These are phyloP conservation scores for Anadara kagoshimensis DNA, from an alignment of 1,140 invertebrate genomes.

Conservation along the genomic window DNA sequence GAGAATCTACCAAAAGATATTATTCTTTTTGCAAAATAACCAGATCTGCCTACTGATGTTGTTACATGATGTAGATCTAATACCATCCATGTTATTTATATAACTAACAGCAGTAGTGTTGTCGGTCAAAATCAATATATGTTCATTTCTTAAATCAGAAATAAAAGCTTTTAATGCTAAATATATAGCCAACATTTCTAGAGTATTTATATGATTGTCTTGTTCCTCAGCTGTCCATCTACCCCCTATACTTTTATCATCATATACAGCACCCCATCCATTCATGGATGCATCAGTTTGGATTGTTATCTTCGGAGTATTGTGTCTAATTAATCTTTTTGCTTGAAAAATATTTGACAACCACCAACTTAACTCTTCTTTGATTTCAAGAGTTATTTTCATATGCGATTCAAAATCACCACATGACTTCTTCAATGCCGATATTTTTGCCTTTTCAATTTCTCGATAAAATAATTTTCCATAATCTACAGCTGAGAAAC, in stretches of 20 bases:
- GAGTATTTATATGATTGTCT: conserved; percentile 38
- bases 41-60: conserved; percentile 40
- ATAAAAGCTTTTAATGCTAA: conserved; percentile 21
- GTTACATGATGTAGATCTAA: conserved; percentile 24
- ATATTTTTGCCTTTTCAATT: conserved; percentile 25
- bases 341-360: conserved; percentile 15
- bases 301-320: neutral
- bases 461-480: conserved; percentile 20
- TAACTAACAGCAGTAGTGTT: conserved; percentile 41
- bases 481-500: conserved; percentile 31
- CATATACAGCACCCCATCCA: conserved; percentile 28
- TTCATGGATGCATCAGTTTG: conserved; percentile 17
- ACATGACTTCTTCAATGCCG: neutral
- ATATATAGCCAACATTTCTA: conserved; percentile 28
- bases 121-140: conserved; percentile 34
- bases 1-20: conserved; percentile 27
- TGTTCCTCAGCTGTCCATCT: conserved; percentile 14
- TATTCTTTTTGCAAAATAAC: conserved; percentile 35
- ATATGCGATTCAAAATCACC: neutral
- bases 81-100: conserved; percentile 45
- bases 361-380: conserved; percentile 31
- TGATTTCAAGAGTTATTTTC: neutral
- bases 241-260: conserved; percentile 21
- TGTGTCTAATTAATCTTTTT: no score
- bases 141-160: neutral